Percentiles rank a stretch among this genome's conserved stretches.
Conservation (phyloP, 2,888 invertebrate species). For the Drosophila recens region DNA sequence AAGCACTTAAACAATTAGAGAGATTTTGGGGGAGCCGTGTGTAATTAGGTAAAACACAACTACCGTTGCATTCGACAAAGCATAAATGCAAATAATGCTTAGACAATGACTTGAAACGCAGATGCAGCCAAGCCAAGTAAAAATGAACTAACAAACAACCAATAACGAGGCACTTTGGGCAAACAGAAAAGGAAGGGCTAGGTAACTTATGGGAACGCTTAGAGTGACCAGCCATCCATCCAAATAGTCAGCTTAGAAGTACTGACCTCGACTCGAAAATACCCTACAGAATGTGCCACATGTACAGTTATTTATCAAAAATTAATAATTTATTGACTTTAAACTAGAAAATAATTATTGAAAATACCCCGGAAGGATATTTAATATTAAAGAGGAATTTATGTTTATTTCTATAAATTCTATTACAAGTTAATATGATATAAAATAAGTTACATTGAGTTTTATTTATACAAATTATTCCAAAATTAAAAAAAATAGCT, state of each 20-base stretch:
- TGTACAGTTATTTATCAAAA: too few species aligned
- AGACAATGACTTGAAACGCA: constrained; percentile 33
- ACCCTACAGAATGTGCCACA: constrained; percentile 22
- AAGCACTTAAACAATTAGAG: constrained; percentile 79
- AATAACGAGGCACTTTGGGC: constrained; percentile 51
- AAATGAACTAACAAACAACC: constrained; percentile 28
- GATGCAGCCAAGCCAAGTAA: constrained; percentile 25
- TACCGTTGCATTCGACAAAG: constrained; percentile 64
- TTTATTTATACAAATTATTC: too few species aligned
- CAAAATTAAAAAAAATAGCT: too few species aligned
- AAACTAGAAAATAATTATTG: background rate
- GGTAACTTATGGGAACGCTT: constrained; percentile 68
- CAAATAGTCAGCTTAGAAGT: background rate
- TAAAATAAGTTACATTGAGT: too few species aligned
- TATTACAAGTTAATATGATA: too few species aligned
- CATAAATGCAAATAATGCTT: constrained; percentile 67
- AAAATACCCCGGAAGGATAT: too few species aligned
- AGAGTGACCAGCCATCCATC: constrained; percentile 55
- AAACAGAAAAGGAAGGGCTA: constrained; percentile 53
- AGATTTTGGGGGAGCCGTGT: constrained; percentile 52
- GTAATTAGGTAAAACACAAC: constrained; percentile 77
- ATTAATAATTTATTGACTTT: background rate
- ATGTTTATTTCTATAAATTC: too few species aligned
- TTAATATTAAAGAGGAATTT: too few species aligned
- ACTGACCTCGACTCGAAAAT: background rate